A percentile compares a stretch with the other conserved stretches of the same genome.
These are phyloP conservation scores for Gallirallus australis DNA, from an alignment of 2,797 vertebrate species.

Conservation along the genomic window DNA sequence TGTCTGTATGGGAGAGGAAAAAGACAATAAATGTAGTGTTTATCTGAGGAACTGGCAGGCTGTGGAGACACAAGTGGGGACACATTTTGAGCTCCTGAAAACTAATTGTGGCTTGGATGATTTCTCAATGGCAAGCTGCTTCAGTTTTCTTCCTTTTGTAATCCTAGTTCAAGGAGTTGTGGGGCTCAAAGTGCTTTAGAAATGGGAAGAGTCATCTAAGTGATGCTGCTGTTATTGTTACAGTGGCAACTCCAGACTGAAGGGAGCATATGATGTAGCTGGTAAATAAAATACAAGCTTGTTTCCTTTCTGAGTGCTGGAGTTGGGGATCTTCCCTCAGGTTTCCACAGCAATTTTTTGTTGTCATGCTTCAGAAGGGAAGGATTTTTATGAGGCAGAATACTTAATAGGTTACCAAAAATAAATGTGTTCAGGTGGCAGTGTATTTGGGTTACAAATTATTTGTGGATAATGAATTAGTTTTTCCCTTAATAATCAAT, in stretches of 20 bases:
- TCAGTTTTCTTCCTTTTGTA: not conserved
- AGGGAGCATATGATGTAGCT: not conserved
- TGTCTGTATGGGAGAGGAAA: not conserved
- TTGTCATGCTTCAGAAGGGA: not conserved
- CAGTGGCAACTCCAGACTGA: not conserved
- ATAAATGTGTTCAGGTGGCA: not conserved
- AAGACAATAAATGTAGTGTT: not conserved
- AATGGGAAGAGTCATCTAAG: not conserved
- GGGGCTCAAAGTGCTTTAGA: not conserved
- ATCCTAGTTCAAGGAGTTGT: not conserved
- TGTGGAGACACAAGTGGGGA: not conserved
- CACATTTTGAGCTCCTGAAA: not conserved
- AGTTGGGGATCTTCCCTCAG: not conserved
- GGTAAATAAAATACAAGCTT: constrained; percentile 6
- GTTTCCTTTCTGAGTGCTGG: not conserved
- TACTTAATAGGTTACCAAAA: not conserved
- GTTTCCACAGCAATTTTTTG: not conserved
- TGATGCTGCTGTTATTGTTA: not conserved
- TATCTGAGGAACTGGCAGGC: not conserved
- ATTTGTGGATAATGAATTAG: not conserved
- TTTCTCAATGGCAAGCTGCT: not conserved
- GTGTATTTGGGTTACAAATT: constrained; percentile 1
- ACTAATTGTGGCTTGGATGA: not conserved
- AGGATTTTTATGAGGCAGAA: not conserved
- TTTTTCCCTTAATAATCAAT: constrained; percentile 15